A percentile compares a stretch with the other conserved stretches of the same genome.
Evolutionary conservation across 2,113 vertebrate genomes (phyloP).

Genomic region (Capreolus pygargus): DNA sequence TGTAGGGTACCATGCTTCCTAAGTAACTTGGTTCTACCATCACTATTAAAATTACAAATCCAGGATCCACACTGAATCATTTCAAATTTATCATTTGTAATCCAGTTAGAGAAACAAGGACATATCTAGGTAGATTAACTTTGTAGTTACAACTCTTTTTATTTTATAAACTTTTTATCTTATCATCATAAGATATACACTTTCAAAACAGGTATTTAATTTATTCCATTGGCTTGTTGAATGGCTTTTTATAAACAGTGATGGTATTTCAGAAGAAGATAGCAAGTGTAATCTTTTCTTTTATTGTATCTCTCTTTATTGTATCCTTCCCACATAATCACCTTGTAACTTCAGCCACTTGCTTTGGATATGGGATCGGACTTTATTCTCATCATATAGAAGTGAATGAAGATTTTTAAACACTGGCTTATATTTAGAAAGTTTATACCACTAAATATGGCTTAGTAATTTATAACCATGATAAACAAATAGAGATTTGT

Average conservation of each 20-base stretch:
- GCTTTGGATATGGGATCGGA: background rate
- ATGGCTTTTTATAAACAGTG: background rate
- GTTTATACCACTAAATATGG: background rate
- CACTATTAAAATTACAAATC: constrained; percentile 36
- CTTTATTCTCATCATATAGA: background rate
- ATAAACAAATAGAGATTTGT: background rate
- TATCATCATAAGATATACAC: background rate
- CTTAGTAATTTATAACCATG: background rate
- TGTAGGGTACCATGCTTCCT: background rate
- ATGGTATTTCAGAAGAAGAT: background rate
- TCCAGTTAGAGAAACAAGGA: constrained; percentile 63
- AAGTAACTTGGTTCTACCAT: constrained; percentile 23
- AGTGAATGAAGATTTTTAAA: background rate
- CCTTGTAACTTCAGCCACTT: background rate
- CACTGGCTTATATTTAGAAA: background rate
- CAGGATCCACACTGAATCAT: constrained; percentile 52
- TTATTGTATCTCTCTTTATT: background rate
- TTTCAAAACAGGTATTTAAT: background rate
- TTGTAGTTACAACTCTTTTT: background rate
- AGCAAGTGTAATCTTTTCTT: background rate
- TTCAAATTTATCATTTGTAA: constrained; percentile 71
- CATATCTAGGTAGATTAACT: background rate
- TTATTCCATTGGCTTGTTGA: background rate
- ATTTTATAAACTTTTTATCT: background rate
- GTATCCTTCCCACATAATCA: background rate